A percentile compares a stretch with the other conserved stretches of the same genome.
phyloP scores from a whole-genome alignment of 2,888 invertebrate genomes.

The Dryocosmus kuriphilus region DNA sequence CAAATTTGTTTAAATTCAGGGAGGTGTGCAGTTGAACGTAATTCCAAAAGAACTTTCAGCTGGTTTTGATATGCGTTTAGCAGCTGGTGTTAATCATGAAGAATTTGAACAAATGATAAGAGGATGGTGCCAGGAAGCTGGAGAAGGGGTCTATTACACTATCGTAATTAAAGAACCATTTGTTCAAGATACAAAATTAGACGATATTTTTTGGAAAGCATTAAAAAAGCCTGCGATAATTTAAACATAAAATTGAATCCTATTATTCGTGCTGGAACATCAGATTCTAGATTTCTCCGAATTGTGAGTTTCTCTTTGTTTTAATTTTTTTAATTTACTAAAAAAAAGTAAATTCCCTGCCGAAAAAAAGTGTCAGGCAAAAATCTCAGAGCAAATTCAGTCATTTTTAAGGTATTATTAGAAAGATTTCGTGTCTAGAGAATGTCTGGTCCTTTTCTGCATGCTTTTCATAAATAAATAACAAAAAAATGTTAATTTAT shows the following conservation, averaged over 20 bases:
- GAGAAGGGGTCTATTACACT: conserved; percentile 83
- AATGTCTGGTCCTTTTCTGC: no score
- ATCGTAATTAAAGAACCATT: conserved; percentile 83
- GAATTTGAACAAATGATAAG: conserved; percentile 83
- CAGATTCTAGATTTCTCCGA: conserved; percentile 93
- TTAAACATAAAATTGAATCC: conserved; percentile 78
- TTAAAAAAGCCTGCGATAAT: conserved; percentile 82
- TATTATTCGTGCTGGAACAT: conserved; percentile 92
- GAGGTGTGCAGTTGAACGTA: conserved; percentile 95
- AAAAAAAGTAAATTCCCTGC: no score
- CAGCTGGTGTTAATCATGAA: conserved; percentile 81
- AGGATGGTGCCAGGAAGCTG: conserved; percentile 85
- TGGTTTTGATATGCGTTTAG: conserved; percentile 87
- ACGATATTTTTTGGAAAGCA: conserved; percentile 85
- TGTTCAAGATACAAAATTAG: conserved; percentile 82
- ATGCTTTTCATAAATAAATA: no score
- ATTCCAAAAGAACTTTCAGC: conserved; percentile 89
- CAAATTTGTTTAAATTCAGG: conserved; percentile 78
- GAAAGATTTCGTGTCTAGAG: no score
- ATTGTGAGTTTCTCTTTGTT: conserved; percentile 73
- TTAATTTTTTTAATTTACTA: no score
- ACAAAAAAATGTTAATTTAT: no score
- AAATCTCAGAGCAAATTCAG: no score
- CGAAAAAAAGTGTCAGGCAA: no score
- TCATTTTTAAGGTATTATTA: no score